Conservation (phyloP, 2,888 invertebrate species). For the Philereme vetulata region DNA sequence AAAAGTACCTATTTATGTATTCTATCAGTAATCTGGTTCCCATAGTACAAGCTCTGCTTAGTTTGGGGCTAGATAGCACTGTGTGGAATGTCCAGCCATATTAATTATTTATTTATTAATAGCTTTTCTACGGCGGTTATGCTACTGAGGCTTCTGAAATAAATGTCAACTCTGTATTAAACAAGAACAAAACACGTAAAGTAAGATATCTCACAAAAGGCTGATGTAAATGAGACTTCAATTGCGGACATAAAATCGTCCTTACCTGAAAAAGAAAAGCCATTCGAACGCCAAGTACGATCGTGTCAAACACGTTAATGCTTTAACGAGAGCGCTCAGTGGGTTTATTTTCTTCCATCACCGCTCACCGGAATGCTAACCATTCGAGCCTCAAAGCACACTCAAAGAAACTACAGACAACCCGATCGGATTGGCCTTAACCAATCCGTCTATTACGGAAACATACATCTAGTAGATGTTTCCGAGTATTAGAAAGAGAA, state of each 20-base stretch:
- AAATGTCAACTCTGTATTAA: neutral
- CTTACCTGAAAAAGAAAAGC: constrained; percentile 29
- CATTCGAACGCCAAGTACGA: constrained; percentile 31
- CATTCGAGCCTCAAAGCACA: constrained; percentile 26
- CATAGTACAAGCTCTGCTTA: too few species aligned
- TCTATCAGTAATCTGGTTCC: too few species aligned
- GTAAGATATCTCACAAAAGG: constrained; percentile 7
- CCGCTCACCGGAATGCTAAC: constrained; percentile 51
- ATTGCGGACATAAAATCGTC: constrained; percentile 23
- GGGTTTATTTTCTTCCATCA: constrained; percentile 54
- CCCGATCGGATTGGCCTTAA: too few species aligned
- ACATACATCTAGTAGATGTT: too few species aligned
- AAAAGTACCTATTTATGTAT: too few species aligned
- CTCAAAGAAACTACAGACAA: too few species aligned
- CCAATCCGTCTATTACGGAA: too few species aligned
- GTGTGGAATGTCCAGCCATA: too few species aligned
- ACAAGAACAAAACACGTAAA: neutral
- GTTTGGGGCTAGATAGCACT: too few species aligned
- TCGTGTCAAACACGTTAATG: constrained; percentile 55
- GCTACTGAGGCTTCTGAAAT: neutral
- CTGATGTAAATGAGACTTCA: constrained; percentile 23
- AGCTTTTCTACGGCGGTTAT: too few species aligned
- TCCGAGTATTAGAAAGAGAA: too few species aligned
- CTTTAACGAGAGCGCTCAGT: constrained; percentile 61
- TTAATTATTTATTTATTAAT: too few species aligned